These are phyloP conservation scores for Polyploca ridens DNA, from an alignment of 2,888 invertebrate genomes.

Conservation along the genomic window DNA sequence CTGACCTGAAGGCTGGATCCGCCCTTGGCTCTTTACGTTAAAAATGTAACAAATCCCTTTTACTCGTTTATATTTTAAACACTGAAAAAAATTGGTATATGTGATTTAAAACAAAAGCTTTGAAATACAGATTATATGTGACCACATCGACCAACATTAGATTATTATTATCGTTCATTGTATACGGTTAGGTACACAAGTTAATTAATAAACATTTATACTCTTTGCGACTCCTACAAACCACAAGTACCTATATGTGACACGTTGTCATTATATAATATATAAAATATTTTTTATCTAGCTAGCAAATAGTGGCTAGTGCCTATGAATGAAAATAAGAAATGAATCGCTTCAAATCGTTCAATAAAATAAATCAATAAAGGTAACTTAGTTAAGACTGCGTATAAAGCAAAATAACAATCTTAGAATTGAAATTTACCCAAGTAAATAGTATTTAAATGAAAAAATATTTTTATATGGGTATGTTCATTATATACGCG, in stretches of 20 bases:
- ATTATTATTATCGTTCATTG: constrained; percentile 12
- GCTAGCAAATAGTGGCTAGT: background rate
- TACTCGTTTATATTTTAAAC: background rate
- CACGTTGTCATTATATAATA: constrained; percentile 28
- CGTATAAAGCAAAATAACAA: too few species aligned
- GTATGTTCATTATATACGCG: too few species aligned
- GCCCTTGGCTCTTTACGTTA: too few species aligned
- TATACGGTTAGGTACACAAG: constrained; percentile 17
- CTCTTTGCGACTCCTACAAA: constrained; percentile 35
- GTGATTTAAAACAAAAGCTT: constrained; percentile 3
- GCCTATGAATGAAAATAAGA: background rate
- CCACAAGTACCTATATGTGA: constrained; percentile 33
- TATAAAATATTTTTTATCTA: constrained; percentile 11
- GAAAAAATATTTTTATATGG: too few species aligned
- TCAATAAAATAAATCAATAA: too few species aligned
- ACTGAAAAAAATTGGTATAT: too few species aligned
- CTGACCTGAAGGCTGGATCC: too few species aligned
- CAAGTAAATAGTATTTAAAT: too few species aligned
- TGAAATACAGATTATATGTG: constrained; percentile 9
- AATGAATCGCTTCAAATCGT: too few species aligned
- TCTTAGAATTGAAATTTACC: too few species aligned
- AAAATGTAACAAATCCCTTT: background rate
- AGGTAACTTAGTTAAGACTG: too few species aligned
- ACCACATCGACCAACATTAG: constrained; percentile 14
- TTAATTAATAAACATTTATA: constrained; percentile 35